Evolutionary conservation across 37 sponge, comb jelly and placozoan species (phyloP), one percentile per base, ranked within the genome.

Genomic region (Ianthella basta): DNA sequence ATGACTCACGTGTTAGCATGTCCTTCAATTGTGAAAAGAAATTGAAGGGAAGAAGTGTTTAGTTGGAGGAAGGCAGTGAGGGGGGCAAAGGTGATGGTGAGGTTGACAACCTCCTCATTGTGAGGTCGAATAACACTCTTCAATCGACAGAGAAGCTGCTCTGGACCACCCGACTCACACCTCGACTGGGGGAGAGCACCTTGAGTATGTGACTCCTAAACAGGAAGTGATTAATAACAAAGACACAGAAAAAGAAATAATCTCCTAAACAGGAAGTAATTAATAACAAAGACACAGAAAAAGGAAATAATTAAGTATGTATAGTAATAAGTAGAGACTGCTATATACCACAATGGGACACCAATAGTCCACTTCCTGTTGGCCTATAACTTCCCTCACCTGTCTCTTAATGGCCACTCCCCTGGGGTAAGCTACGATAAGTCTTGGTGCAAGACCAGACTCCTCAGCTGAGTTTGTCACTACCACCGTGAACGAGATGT

Each of bases 121-220:
- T 57, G 15, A 57, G 59, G 59, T 57, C 36, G 38, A 34, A 72
- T 72, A 34, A 40, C 39, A 19, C 73, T 72, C 73, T 72, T 72
- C 73, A 72, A 19, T 32, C 36, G 37, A 32, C 73, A 72, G 20
- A 29, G 13, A 21, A 72, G 5, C 13, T 14, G 8, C 12, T 8
- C 30, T 20, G 12, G 16, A 29, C 8, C 14, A 8, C 8, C 19
- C 18, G 40, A 72, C 14, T 33, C 40, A 72, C 73, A 72, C 8
- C 39, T 72, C 8, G 40, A 13, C 36, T 29, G 13, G 32, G 73
- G 32, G 13, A 72, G 73, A 20, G 73, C 73, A 12, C 73, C 73
- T 20, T 37, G 37, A 32, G 32, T 38, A 21, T 37, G 8, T 8
- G 73, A 72, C n/a, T n/a, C n/a, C n/a, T n/a, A n/a, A n/a, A n/a